A percentile compares a stretch with the other conserved stretches of the same genome.
Evolutionary conservation across 2,888 invertebrate species (phyloP).

Genomic region (Geophilus truncorum): DNA sequence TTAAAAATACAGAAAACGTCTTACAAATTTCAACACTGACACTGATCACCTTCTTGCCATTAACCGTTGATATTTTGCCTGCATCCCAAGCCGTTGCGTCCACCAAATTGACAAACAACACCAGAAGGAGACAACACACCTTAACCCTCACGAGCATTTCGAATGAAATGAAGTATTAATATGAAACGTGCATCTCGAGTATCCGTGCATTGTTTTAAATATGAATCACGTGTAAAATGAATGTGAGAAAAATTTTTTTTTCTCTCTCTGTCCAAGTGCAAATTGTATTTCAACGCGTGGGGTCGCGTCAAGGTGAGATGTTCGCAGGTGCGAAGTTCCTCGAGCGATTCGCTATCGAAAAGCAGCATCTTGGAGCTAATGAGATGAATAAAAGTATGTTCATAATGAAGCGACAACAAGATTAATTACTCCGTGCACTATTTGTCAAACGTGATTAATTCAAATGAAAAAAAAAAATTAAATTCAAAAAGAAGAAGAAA

Average conservation of each 20-base stretch:
- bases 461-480: background rate
- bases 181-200: background rate
- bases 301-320: background rate
- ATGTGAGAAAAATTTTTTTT: background rate
- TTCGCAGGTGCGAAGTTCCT: background rate
- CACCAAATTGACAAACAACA: background rate
- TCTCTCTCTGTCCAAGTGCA: background rate
- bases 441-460: background rate
- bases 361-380: background rate
- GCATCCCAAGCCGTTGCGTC: background rate
- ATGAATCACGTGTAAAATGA: background rate
- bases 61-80: background rate
- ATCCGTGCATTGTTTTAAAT: background rate
- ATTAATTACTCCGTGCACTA: background rate
- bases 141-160: background rate
- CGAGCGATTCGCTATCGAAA: too few relatives aligned
- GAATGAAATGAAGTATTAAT: background rate
- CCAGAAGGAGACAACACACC: background rate
- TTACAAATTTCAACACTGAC: background rate
- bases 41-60: background rate
- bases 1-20: background rate
- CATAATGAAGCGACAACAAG: background rate
- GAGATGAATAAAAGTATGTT: background rate
- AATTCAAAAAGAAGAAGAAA: background rate
- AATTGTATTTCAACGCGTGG: background rate